phyloP scores from a whole-genome alignment of 2,888 invertebrate genomes.

The Branchipolynoe longqiensis region DNA sequence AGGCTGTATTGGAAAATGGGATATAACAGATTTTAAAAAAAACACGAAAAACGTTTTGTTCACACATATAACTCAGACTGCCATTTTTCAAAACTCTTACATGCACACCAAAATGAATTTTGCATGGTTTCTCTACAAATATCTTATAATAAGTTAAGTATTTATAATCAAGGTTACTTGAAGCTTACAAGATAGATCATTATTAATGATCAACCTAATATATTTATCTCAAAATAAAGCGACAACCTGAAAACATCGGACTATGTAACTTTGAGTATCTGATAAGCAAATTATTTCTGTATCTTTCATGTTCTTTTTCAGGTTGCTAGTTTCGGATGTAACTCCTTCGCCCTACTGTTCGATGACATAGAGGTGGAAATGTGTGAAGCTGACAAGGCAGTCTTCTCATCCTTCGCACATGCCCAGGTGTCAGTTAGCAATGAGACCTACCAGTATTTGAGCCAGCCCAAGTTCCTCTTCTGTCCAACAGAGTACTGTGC shows the following conservation, averaged over 20 bases:
- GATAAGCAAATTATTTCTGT: no score
- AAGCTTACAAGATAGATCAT: no score
- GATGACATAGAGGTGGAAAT: conserved; percentile 99
- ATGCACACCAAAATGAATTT: background rate
- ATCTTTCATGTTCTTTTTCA: conserved; percentile 75
- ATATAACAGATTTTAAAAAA: no score
- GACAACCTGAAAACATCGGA: no score
- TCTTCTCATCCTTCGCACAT: conserved; percentile 98
- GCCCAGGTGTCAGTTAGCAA: conserved; percentile 98
- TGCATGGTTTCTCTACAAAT: no score
- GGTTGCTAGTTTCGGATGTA: conserved; percentile 94
- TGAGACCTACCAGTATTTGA: conserved; percentile 95
- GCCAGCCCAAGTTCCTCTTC: conserved; percentile 92
- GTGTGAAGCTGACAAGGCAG: conserved; percentile 96
- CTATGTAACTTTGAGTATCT: no score
- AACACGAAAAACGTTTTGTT: no score
- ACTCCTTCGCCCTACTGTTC: conserved; percentile 96
- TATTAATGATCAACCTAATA: no score
- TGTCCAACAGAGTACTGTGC: conserved; percentile 99
- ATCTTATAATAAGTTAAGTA: no score
- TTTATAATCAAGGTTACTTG: no score
- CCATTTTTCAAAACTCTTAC: background rate
- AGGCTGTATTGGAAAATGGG: no score
- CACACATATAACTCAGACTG: background rate
- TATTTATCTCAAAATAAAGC: no score